Percentiles rank a stretch among this genome's conserved stretches.
These are phyloP conservation scores for Paracanthobrama guichenoti DNA, from an alignment of 2,113 vertebrate genomes.

Conservation along the genomic window DNA sequence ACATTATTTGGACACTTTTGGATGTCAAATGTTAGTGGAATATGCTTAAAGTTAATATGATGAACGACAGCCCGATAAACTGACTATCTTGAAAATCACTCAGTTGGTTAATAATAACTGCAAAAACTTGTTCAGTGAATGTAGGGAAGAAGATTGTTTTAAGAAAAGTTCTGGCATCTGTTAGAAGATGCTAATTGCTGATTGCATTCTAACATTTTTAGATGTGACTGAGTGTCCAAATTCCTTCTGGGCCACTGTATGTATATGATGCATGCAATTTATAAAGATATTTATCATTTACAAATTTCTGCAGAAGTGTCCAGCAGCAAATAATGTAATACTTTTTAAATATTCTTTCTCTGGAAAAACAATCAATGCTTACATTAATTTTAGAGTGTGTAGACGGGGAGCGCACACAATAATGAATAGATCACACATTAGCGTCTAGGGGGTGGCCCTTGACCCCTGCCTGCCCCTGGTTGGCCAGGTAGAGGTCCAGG, in stretches of 20 bases:
- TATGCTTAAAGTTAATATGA: not conserved
- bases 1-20: not conserved
- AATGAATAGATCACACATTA: not conserved
- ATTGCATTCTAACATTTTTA: slow-evolving; percentile 1
- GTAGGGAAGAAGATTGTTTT: not conserved
- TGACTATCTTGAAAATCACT: not conserved
- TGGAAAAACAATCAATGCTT: slow-evolving; percentile 5
- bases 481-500: slow-evolving; percentile 60
- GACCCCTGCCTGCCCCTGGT: slow-evolving; percentile 55
- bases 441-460: slow-evolving; percentile 62
- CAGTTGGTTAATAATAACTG: not conserved
- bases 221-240: not conserved
- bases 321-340: not conserved
- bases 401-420: not conserved
- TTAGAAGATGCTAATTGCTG: not conserved
- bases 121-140: not conserved
- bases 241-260: not conserved
- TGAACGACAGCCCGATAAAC: not conserved
- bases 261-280: slow-evolving; percentile 1
- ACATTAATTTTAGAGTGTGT: not conserved
- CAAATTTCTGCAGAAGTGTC: not conserved
- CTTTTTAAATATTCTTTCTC: slow-evolving; percentile 9
- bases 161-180: not conserved
- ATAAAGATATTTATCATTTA: not conserved
- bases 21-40: not conserved